These are phyloP conservation scores for Uloborus plumipes DNA, from an alignment of 2,888 invertebrate genomes.

Conservation along the genomic window DNA sequence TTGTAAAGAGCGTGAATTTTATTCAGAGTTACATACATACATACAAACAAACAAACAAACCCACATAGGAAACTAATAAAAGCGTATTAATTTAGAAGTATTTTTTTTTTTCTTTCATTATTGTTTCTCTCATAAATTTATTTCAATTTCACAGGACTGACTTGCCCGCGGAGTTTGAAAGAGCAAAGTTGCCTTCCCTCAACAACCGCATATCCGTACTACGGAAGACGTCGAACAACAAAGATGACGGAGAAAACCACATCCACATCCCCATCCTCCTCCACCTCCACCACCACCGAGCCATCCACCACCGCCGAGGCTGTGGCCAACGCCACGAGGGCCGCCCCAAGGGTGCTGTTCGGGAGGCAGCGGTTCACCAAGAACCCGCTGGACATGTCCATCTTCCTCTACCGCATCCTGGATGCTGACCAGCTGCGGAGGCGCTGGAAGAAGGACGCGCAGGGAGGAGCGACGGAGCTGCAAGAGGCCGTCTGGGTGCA, in stretches of 20 bases:
- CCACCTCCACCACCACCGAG: background rate
- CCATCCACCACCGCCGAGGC: background rate
- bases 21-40: too few relatives aligned
- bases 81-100: too few relatives aligned
- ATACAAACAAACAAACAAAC: too few relatives aligned
- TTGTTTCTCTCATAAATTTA: too few relatives aligned
- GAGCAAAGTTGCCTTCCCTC: background rate
- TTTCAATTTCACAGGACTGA: background rate
- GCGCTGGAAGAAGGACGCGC: background rate
- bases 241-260: background rate
- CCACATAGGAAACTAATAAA: too few relatives aligned
- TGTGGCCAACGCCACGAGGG: background rate
- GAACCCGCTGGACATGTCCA: constrained; percentile 3
- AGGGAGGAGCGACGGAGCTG: background rate
- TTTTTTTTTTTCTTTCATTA: too few relatives aligned
- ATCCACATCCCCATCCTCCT: background rate
- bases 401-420: constrained; percentile 23
- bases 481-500: too few relatives aligned
- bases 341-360: background rate
- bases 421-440: background rate
- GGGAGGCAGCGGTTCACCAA: background rate
- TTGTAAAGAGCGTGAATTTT: too few relatives aligned
- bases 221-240: background rate
- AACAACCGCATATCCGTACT: background rate
- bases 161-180: constrained; percentile 6